A percentile compares a stretch with the other conserved stretches of the same genome.
Evolutionary conservation across 2,113 vertebrate genomes (phyloP).

Genomic region (Gadus macrocephalus): DNA sequence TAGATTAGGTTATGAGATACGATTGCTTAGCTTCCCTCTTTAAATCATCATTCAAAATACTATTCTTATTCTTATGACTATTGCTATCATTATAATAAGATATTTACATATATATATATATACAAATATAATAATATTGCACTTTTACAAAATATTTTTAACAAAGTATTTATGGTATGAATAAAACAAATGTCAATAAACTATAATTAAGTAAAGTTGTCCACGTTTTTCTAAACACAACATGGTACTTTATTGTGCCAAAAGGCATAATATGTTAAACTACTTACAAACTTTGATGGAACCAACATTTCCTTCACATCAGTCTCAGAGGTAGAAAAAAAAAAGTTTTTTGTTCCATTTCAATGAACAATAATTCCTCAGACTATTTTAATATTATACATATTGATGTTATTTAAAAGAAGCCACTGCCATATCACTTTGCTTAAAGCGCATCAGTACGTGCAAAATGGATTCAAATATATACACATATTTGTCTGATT

Average conservation of each 20-base stretch:
- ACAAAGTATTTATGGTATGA: not conserved
- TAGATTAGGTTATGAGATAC: too few relatives aligned
- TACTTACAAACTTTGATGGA: not conserved
- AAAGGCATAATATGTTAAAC: too few relatives aligned
- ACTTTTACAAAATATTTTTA: not conserved
- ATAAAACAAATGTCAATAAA: not conserved
- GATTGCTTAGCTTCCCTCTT: too few relatives aligned
- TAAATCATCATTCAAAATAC: too few relatives aligned
- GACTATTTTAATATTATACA: conserved; percentile 69
- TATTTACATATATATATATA: not conserved
- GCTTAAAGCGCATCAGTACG: conserved; percentile 59
- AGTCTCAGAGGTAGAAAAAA: not conserved
- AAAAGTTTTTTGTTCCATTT: conserved; percentile 21
- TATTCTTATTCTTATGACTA: too few relatives aligned
- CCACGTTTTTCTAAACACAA: not conserved
- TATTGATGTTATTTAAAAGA: conserved; percentile 87
- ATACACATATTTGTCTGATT: conserved; percentile 91
- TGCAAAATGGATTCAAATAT: conserved; percentile 85
- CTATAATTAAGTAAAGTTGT: not conserved
- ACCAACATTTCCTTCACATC: not conserved
- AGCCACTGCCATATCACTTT: conserved; percentile 73
- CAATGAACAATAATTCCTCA: conserved; percentile 39
- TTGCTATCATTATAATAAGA: not conserved
- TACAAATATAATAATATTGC: not conserved
- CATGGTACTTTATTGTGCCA: too few relatives aligned